Evolutionary conservation across 2,888 invertebrate species (phyloP), one percentile per base, ranked within the genome.

Genomic region (Nesidiocoris tenuis): DNA sequence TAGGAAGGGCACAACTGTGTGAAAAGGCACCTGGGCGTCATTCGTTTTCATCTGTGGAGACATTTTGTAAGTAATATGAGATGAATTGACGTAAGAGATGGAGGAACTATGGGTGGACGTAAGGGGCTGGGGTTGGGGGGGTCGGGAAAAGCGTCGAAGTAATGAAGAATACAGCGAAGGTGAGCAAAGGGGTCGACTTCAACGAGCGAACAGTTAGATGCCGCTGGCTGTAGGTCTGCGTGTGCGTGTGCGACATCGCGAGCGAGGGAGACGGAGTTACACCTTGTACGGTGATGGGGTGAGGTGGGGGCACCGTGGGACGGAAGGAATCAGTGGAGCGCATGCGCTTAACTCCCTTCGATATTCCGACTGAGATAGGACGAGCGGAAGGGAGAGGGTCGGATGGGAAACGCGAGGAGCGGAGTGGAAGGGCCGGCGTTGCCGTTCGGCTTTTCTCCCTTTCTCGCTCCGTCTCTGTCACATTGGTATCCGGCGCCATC

Each of bases 321-420:
- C 56, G 70, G 59, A 25, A 59, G 70, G 70, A 67, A 67, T 59
- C 61, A 61, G 70, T 25, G 70, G 24, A 70, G 70, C 59, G 70
- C 59, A 61, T 70, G 70, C 70, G 70, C 70, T 24, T 61, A 70
- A 70, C 72, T 72, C 61, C 61, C 61, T 72, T 72, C 72, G 72
- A 72, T 72, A 72, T 61, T 68, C 24, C 39, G 68, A 61, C 61
- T 19, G 72, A 76, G 64, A 64, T 24, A 72, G 76, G 1, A 57
- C 22, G 67, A 56, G 22, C 55, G 21, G 3, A 21, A 56, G 16
- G 19, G 21, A 2, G 56, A 21, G 67, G 67, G 54, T 55, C 55
- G 17, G 54, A 5, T 16, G 74, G n/a, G 74, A 65, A 55, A 21
- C 23, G 63, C 39, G 61, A 54, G 24, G 76, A n/a, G 68, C 17